phyloP scores from a whole-genome alignment of 53 echinoderm and acorn worm species.

The Luidia sarsii region DNA sequence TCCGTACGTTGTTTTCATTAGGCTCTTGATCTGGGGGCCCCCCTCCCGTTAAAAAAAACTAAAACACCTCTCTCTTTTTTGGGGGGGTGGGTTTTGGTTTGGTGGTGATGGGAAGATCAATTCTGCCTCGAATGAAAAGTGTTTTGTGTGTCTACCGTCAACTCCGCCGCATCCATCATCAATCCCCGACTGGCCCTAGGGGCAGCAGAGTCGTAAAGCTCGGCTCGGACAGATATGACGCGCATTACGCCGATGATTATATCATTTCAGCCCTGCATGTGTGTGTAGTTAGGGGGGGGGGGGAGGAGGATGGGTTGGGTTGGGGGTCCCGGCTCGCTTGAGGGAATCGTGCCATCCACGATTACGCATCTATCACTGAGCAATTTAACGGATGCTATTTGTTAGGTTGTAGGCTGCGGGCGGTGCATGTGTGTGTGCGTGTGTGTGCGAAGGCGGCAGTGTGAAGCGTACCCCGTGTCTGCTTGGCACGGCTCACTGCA shows the following conservation, averaged over 20 bases:
- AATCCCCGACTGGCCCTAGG: background rate
- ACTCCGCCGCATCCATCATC: slow-evolving; percentile 19
- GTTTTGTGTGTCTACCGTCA: no score
- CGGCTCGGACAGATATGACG: background rate
- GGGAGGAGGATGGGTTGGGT: no score
- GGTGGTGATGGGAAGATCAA: background rate
- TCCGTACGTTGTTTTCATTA: no score
- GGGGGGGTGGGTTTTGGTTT: background rate
- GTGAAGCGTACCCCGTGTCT: no score
- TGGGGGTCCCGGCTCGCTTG: no score
- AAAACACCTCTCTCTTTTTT: no score
- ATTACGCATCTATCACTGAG: slow-evolving; percentile 50
- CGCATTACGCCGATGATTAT: slow-evolving; percentile 39
- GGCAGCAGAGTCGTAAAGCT: slow-evolving; percentile 7
- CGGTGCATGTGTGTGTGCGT: background rate
- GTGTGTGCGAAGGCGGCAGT: background rate
- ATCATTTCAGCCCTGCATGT: slow-evolving; percentile 46
- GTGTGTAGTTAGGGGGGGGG: no score
- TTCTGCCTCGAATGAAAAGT: background rate
- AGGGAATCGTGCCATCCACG: slow-evolving; percentile 35
- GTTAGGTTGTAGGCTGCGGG: slow-evolving; percentile 4
- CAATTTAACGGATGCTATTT: slow-evolving; percentile 42
- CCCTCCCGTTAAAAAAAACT: no score
- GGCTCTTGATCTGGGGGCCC: no score
- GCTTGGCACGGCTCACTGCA: no score